phyloP scores from a whole-genome alignment of 2,888 invertebrate genomes.

The Cyclophora punctaria region DNA sequence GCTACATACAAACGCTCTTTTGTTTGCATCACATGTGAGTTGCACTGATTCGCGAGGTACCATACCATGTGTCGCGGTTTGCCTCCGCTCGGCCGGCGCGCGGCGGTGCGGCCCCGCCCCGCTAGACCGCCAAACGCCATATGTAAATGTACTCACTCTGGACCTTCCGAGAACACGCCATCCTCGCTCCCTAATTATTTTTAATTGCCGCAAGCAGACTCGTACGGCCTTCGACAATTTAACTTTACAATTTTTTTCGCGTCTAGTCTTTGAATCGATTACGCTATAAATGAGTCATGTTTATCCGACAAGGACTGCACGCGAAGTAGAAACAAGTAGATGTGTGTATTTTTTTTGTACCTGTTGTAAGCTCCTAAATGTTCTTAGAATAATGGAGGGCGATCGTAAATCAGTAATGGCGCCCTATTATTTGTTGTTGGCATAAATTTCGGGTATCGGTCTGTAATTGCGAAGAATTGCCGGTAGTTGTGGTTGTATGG shows the following conservation, averaged over 20 bases:
- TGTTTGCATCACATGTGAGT: neutral
- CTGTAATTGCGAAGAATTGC: slow-evolving; percentile 36
- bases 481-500: slow-evolving; percentile 27
- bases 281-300: slow-evolving; percentile 53
- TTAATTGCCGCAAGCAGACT: slow-evolving; percentile 68
- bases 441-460: slow-evolving; percentile 46
- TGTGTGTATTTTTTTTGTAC: slow-evolving; percentile 35
- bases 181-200: slow-evolving; percentile 72
- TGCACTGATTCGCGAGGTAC: neutral
- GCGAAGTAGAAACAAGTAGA: slow-evolving; percentile 48
- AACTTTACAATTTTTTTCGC: slow-evolving; percentile 63
- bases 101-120: slow-evolving; percentile 16
- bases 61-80: no score
- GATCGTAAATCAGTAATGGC: slow-evolving; percentile 64
- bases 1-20: neutral
- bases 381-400: slow-evolving; percentile 55
- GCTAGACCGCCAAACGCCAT: slow-evolving; percentile 41
- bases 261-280: slow-evolving; percentile 67
- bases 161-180: slow-evolving; percentile 69
- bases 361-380: slow-evolving; percentile 29
- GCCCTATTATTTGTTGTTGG: slow-evolving; percentile 69
- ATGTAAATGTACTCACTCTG: slow-evolving; percentile 60
- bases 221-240: slow-evolving; percentile 65
- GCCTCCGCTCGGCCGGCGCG: slow-evolving; percentile 12
- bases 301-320: slow-evolving; percentile 35